Conservation (phyloP, 35 echinoderm and acorn worm genomes). For the Lytechinus pictus region DNA sequence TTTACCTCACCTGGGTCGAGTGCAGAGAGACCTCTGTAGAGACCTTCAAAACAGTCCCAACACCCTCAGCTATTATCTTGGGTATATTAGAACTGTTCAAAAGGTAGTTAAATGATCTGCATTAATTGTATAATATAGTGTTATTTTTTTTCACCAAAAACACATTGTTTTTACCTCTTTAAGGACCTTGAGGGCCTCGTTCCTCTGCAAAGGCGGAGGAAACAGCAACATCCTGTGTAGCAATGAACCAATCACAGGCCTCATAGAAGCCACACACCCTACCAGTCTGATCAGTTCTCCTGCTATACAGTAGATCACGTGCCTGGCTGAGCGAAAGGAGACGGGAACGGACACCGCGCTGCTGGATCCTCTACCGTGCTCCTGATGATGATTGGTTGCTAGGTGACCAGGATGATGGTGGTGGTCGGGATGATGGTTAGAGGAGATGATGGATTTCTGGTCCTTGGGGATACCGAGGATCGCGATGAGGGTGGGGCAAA, state of each 20-base stretch:
- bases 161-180: slow-evolving; percentile 67
- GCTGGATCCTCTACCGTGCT: slow-evolving; percentile 90
- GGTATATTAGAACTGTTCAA: too few species aligned
- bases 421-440: slow-evolving; percentile 44
- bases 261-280: slow-evolving; percentile 86
- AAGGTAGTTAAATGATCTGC: too few species aligned
- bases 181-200: slow-evolving; percentile 93
- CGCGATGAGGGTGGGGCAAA: slow-evolving; percentile 91
- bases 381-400: slow-evolving; percentile 55
- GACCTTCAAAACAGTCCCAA: too few species aligned
- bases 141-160: not conserved
- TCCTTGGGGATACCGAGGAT: slow-evolving; percentile 94
- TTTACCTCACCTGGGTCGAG: too few species aligned
- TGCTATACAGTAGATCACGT: slow-evolving; percentile 85
- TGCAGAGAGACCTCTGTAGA: too few species aligned
- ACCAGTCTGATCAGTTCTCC: slow-evolving; percentile 84
- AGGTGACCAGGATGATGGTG: slow-evolving; percentile 39
- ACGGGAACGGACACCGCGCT: slow-evolving; percentile 70
- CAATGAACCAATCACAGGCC: slow-evolving; percentile 85
- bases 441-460: slow-evolving; percentile 82
- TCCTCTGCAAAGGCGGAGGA: slow-evolving; percentile 89
- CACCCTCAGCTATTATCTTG: too few species aligned
- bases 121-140: too few species aligned
- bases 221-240: slow-evolving; percentile 91
- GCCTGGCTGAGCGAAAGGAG: slow-evolving; percentile 67